Base-by-base conservation (phyloP, 1,140 invertebrate genomes). In the Goniozus legneri region DNA sequence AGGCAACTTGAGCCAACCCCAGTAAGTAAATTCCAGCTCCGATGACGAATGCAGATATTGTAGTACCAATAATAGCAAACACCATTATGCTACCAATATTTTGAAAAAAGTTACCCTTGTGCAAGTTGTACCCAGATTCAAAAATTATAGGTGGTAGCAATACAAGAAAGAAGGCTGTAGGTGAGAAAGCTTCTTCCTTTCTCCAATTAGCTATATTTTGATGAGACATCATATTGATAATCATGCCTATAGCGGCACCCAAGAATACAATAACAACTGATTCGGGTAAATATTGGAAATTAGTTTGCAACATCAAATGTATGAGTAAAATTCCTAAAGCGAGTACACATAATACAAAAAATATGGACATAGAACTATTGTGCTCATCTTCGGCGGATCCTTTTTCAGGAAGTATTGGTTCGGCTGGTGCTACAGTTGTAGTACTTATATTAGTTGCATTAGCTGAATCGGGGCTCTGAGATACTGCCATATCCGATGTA, bases 101-200 rank as follows among this genome's bases (percentile, higher is more conserved):
- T 77, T 97, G 94, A 71, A 98, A 98, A 67, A 98, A 99, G 67
- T 98, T 98, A 40, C 95, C 95, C 75, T 98, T 98, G 64, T 98
- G 95, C 36, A 98, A 80, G 83, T 98, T 98, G 67, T 98, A 98
- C 3, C 96, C 96, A 3, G 94, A 97, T 77, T 99, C 96, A 81
- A 98, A 98, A 56, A 99, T 98, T 34, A 98, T 99, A 1, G 96
- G 96, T 4, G 96, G 96, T n/a, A 99, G 69, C 1, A 98, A 79
- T 1, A 98, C 89, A 34, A 98, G 79, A 62, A 99, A 99, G 69
- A 99, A 99, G 8, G 94, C 91, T 36, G 94, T 98, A 0, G 95
- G 95, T 10, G 92, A 94, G 63, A 98, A 96, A 0, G 94, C 91
- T 77, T 98, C 95, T 74, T 97, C 94, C 75, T 94, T 95, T 65